phyloP scores from a whole-genome alignment of 2,113 vertebrate genomes.

The Neopipo cinnamomea region DNA sequence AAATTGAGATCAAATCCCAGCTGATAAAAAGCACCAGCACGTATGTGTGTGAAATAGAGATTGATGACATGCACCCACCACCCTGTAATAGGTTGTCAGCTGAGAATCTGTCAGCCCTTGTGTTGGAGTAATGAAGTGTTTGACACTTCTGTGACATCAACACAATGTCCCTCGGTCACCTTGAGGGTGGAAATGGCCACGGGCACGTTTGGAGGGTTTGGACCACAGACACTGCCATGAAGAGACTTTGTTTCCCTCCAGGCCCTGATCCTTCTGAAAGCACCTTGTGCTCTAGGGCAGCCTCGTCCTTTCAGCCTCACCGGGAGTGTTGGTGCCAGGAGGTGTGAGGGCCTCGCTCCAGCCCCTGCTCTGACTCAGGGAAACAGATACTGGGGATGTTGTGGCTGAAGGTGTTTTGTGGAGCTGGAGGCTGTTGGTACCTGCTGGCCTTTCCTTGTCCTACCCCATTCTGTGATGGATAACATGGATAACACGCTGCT shows the following conservation, averaged over 20 bases:
- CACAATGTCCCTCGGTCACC: fast-evolving
- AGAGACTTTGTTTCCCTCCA: not conserved
- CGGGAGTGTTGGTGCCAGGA: not conserved
- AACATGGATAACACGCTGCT: not conserved
- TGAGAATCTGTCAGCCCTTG: not conserved
- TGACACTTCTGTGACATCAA: not conserved
- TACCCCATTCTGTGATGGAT: fast-evolving
- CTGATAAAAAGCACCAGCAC: not conserved
- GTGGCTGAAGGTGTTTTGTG: not conserved
- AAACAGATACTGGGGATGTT: too few relatives aligned
- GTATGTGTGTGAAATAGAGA: not conserved
- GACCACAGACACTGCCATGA: fast-evolving
- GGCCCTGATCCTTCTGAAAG: not conserved
- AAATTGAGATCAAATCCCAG: not conserved
- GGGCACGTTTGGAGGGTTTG: fast-evolving
- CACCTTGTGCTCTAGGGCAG: not conserved
- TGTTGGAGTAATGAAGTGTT: not conserved
- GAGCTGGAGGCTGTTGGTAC: not conserved
- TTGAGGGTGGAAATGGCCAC: not conserved
- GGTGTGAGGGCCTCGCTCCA: fast-evolving
- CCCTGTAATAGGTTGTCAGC: not conserved
- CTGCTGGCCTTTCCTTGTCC: not conserved
- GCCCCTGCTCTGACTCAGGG: fast-evolving
- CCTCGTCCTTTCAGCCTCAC: not conserved
- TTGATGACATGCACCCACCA: not conserved